Conservation (phyloP, 2,888 invertebrate genomes). For the Ellobium chinense region DNA sequence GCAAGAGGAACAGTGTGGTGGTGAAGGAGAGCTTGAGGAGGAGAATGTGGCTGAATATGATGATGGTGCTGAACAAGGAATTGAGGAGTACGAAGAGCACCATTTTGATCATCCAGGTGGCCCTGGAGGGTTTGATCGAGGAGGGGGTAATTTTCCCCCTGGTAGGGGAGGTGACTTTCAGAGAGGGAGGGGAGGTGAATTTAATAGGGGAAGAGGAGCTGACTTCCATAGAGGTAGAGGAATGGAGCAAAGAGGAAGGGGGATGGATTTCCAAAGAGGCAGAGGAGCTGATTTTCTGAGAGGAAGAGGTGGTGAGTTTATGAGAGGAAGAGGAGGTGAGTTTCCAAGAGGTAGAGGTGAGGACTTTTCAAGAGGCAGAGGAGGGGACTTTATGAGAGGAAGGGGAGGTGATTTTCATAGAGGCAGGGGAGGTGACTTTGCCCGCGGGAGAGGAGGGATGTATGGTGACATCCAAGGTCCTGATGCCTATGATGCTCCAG, state of each 20-base stretch:
- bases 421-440: slow-evolving; percentile 15
- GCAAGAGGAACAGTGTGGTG: slow-evolving; percentile 3
- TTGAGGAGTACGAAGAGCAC: not conserved
- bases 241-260: slow-evolving; percentile 8
- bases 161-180: slow-evolving; percentile 10
- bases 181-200: slow-evolving; percentile 5
- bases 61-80: not conserved
- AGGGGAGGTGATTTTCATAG: not conserved
- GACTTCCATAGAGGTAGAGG: slow-evolving; percentile 35
- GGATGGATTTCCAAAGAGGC: slow-evolving; percentile 26
- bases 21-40: slow-evolving; percentile 5
- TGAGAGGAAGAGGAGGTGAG: slow-evolving; percentile 15
- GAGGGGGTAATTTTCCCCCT: slow-evolving; percentile 15
- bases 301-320: slow-evolving; percentile 25
- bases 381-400: slow-evolving; percentile 4
- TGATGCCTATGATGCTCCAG: not conserved
- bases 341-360: slow-evolving; percentile 36
- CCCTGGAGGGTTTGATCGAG: slow-evolving; percentile 10
- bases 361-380: slow-evolving; percentile 9
- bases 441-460: not conserved
- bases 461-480: not conserved
- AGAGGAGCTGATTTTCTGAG: slow-evolving; percentile 20
- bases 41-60: not conserved
- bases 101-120: not conserved
- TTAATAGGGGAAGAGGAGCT: slow-evolving; percentile 32